These are phyloP conservation scores for Myotis findleyi DNA, from an alignment of 2,797 vertebrate species.

Conservation along the genomic window DNA sequence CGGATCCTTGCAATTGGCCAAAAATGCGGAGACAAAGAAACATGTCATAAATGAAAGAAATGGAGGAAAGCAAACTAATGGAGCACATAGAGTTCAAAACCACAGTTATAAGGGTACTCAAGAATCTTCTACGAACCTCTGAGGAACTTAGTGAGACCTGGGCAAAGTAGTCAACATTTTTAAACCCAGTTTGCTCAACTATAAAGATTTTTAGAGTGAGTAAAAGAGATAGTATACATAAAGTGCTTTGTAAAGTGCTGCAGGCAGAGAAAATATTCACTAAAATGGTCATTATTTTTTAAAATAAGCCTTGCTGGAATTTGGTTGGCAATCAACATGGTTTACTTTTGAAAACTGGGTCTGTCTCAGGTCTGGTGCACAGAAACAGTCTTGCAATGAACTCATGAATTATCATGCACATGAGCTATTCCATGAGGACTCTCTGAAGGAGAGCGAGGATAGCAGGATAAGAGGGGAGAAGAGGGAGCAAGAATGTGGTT, in stretches of 20 bases:
- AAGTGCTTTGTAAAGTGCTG: neutral
- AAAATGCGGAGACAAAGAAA: too few relatives aligned
- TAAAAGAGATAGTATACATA: neutral
- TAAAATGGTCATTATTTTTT: conserved; percentile 4
- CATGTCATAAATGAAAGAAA: too few relatives aligned
- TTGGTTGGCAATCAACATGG: neutral
- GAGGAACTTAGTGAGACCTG: too few relatives aligned
- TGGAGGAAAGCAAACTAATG: too few relatives aligned
- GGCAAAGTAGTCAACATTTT: neutral
- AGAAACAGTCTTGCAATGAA: neutral
- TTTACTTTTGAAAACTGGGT: neutral
- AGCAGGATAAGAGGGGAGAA: neutral
- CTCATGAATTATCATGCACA: neutral
- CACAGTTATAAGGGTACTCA: too few relatives aligned
- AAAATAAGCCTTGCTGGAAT: conserved; percentile 7
- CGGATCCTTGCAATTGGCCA: too few relatives aligned
- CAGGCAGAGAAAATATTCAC: neutral
- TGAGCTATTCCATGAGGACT: neutral
- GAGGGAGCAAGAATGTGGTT: neutral
- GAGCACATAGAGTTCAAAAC: too few relatives aligned
- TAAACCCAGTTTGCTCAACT: neutral
- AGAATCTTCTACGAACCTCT: too few relatives aligned
- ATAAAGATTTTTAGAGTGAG: neutral
- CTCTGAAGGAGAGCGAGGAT: neutral
- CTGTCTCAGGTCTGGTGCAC: neutral